Percentiles rank a stretch among this genome's conserved stretches.
Conservation (phyloP, 2,113 vertebrate genomes). For the Lamprotornis superbus region DNA sequence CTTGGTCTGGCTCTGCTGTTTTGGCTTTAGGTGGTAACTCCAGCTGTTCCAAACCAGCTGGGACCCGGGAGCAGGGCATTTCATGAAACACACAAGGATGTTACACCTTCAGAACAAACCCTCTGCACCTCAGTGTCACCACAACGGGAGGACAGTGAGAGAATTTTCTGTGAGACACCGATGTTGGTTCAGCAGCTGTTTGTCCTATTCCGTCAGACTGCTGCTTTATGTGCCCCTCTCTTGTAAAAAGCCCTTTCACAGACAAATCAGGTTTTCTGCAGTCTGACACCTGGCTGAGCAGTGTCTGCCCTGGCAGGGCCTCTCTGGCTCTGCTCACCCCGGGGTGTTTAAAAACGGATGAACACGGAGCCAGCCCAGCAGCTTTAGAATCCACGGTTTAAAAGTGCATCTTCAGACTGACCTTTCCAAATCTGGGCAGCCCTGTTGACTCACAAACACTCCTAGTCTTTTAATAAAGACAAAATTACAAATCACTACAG, state of each 20-base stretch:
- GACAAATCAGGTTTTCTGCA: background rate
- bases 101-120: background rate
- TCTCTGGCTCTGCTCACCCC: background rate
- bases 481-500: background rate
- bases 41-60: background rate
- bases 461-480: background rate
- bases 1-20: background rate
- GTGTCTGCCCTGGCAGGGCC: background rate
- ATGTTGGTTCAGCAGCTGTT: background rate
- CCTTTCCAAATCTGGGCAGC: background rate
- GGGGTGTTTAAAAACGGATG: background rate
- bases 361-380: background rate
- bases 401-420: slow-evolving; percentile 24
- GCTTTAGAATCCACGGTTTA: background rate
- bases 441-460: background rate
- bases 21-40: background rate
- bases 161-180: background rate
- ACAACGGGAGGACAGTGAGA: background rate
- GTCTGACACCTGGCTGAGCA: background rate
- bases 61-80: background rate
- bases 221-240: background rate
- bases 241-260: background rate
- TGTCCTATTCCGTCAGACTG: background rate
- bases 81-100: background rate
- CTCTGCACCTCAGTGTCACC: background rate